Conservation (phyloP, 2,797 vertebrate genomes). For the Rhinella marina region DNA sequence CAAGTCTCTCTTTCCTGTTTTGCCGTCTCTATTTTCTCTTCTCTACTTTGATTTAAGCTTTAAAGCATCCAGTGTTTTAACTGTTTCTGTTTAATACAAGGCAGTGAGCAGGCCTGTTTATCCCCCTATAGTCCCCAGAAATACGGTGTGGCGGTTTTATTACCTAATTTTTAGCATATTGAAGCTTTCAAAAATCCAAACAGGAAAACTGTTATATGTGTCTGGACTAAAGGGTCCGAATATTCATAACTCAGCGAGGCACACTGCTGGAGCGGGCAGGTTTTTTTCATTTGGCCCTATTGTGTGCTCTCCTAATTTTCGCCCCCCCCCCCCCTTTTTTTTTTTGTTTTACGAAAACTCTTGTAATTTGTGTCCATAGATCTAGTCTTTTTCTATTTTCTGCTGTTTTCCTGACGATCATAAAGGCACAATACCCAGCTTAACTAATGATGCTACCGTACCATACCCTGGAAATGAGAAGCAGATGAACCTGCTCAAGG, state of each 20-base stretch:
- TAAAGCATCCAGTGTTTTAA: constrained; percentile 62
- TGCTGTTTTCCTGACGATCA: constrained; percentile 32
- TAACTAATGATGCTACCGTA: constrained; percentile 61
- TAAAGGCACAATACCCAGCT: constrained; percentile 49
- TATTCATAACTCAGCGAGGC: constrained; percentile 61
- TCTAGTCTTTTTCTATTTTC: constrained; percentile 32
- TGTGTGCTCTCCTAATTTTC: not conserved
- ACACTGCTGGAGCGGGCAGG: not conserved
- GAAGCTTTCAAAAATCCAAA: constrained; percentile 58
- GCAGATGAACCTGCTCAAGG: constrained; percentile 45
- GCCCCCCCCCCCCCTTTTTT: too few relatives aligned
- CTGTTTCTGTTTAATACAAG: constrained; percentile 60
- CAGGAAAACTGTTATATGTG: constrained; percentile 59
- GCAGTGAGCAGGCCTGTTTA: constrained; percentile 49
- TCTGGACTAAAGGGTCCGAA: constrained; percentile 49
- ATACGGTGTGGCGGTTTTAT: constrained; percentile 60
- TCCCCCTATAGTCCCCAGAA: constrained; percentile 57
- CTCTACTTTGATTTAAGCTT: constrained; percentile 34
- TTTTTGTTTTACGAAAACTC: constrained; percentile 14
- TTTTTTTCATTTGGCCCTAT: constrained; percentile 62
- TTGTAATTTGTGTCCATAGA: not conserved
- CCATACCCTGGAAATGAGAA: constrained; percentile 50
- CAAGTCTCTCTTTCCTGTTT: constrained; percentile 39
- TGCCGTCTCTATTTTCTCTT: not conserved
- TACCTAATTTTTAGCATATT: constrained; percentile 63